Percentiles rank a stretch among this genome's conserved stretches.
Conservation (phyloP, 1,140 invertebrate species). For the Ips typographus region DNA sequence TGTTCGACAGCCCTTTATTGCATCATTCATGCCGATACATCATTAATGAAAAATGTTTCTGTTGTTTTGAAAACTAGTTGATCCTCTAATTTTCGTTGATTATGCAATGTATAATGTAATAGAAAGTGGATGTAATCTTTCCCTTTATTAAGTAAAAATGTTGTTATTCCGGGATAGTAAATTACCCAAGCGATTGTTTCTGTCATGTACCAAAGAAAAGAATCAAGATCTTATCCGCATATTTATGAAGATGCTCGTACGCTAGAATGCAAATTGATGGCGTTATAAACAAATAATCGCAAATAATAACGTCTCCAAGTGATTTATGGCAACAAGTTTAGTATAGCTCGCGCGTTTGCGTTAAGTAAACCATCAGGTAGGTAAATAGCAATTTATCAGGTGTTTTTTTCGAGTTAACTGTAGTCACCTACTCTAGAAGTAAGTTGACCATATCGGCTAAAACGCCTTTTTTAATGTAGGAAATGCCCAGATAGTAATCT, state of each 20-base stretch:
- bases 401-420: neutral
- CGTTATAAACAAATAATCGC: constrained; percentile 26
- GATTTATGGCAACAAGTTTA: constrained; percentile 7
- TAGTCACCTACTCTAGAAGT: too few species aligned
- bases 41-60: constrained; percentile 16
- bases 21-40: constrained; percentile 15
- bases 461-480: neutral
- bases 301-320: constrained; percentile 15
- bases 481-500: constrained; percentile 13
- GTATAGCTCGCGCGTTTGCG: neutral
- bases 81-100: too few species aligned
- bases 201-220: constrained; percentile 5
- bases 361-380: neutral
- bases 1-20: constrained; percentile 32
- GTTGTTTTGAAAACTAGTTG: neutral
- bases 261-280: constrained; percentile 20
- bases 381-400: neutral
- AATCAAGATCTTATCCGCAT: constrained; percentile 25
- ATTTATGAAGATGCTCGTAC: constrained; percentile 29
- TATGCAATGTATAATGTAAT: too few species aligned
- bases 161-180: constrained; percentile 18
- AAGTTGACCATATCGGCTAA: too few species aligned
- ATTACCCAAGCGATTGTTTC: constrained; percentile 18
- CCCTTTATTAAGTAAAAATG: too few species aligned
- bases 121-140: too few species aligned